These are phyloP conservation scores for Podocnemis expansa DNA, from an alignment of 2,113 vertebrate genomes.

Conservation along the genomic window DNA sequence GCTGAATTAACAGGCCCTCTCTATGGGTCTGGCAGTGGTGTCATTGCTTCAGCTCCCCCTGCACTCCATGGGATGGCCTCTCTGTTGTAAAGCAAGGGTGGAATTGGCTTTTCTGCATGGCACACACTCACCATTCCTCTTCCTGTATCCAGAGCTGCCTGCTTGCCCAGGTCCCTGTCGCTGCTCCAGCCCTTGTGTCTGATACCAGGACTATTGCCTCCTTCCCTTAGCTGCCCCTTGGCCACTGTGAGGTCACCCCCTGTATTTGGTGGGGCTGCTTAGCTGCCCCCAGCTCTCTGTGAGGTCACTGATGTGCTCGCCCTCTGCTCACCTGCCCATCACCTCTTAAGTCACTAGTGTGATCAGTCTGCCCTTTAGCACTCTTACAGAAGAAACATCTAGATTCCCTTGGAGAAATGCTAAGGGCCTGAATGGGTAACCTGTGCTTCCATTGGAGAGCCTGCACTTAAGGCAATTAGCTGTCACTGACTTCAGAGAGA, in stretches of 20 bases:
- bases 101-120: neutral
- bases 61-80: neutral
- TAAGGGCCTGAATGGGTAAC: neutral
- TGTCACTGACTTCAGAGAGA: neutral
- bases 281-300: neutral
- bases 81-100: neutral
- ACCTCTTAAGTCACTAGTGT: neutral
- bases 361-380: too few species aligned
- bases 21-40: neutral
- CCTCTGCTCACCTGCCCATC: neutral
- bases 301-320: neutral
- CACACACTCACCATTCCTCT: neutral
- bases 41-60: neutral
- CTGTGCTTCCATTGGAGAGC: neutral
- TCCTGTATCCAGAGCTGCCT: neutral
- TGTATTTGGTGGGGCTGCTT: neutral
- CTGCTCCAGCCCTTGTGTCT: neutral
- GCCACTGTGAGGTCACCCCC: neutral
- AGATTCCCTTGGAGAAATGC: neutral
- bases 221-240: neutral
- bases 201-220: neutral
- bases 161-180: neutral
- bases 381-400: neutral
- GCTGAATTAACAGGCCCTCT: neutral
- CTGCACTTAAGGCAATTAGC: neutral